phyloP scores from a whole-genome alignment of 2,888 invertebrate genomes.

The Neuroscelio doddi region DNA sequence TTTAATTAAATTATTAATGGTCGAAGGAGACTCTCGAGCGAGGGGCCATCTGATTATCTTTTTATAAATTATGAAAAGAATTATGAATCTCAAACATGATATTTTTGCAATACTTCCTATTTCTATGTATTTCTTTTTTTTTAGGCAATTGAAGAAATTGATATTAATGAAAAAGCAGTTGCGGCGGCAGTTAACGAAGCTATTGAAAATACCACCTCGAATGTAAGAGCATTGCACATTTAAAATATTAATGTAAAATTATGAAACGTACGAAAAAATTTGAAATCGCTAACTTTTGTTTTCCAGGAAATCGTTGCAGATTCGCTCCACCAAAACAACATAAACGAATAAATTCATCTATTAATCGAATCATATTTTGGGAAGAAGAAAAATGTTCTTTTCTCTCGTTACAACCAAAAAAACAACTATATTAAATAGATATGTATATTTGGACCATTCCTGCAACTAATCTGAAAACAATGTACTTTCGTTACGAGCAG shows the following conservation, averaged over 20 bases:
- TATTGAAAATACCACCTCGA: conserved; percentile 66
- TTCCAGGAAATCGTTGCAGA: conserved; percentile 69
- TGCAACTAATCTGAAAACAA: conserved; percentile 70
- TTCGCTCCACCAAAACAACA: conserved; percentile 67
- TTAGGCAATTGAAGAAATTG: conserved; percentile 68
- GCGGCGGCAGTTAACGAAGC: conserved; percentile 68
- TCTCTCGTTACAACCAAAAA: conserved; percentile 72
- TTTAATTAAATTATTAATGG: conserved; percentile 47
- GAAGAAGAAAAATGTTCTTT: conserved; percentile 70
- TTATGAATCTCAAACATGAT: not conserved
- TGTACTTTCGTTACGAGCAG: conserved; percentile 70
- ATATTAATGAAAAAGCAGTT: conserved; percentile 68
- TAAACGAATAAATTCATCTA: conserved; percentile 68
- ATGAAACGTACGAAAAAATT: too few species aligned
- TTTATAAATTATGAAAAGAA: not conserved
- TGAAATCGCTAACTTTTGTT: too few species aligned
- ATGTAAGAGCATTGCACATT: conserved; percentile 55
- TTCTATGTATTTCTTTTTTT: conserved; percentile 38
- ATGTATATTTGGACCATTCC: conserved; percentile 72
- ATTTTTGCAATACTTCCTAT: not conserved
- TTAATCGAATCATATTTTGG: conserved; percentile 70
- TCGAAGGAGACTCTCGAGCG: conserved; percentile 64
- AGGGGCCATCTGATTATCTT: conserved; percentile 69
- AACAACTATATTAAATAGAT: conserved; percentile 71
- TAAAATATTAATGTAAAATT: conserved; percentile 2